Percentiles rank a stretch among this genome's conserved stretches.
Evolutionary conservation across 2,113 vertebrate genomes (phyloP).

Genomic region (Chloropsis cyanopogon): DNA sequence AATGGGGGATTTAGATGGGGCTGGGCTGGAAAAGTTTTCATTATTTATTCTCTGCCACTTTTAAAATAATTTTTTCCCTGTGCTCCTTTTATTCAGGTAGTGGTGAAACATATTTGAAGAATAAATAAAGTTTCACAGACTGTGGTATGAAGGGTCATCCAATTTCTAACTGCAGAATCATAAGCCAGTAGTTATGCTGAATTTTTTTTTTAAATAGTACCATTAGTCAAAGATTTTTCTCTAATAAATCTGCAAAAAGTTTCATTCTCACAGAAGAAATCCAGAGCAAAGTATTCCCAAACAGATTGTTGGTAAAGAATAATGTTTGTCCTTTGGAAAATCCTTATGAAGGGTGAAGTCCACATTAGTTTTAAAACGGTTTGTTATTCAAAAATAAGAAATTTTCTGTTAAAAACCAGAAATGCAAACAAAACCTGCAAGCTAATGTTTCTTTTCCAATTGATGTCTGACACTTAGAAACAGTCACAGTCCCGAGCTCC

Average conservation of each 20-base stretch:
- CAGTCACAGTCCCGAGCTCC: neutral
- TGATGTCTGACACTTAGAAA: neutral
- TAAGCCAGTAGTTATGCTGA: neutral
- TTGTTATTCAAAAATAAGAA: neutral
- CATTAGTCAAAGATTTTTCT: neutral
- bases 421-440: neutral
- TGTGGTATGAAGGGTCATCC: neutral
- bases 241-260: neutral
- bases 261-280: neutral
- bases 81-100: neutral
- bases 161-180: neutral
- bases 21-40: neutral
- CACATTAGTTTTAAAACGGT: neutral
- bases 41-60: neutral
- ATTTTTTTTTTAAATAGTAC: rapidly evolving
- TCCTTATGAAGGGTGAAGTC: neutral
- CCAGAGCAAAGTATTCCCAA: neutral
- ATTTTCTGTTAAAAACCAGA: neutral
- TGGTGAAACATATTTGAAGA: neutral
- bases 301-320: neutral
- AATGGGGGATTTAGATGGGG: neutral
- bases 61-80: rapidly evolving
- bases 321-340: neutral
- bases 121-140: neutral
- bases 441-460: neutral